A percentile compares a stretch with the other conserved stretches of the same genome.
These are phyloP conservation scores for Illadopsis cleaveri DNA, from an alignment of 2,113 vertebrate genomes.

Conservation along the genomic window DNA sequence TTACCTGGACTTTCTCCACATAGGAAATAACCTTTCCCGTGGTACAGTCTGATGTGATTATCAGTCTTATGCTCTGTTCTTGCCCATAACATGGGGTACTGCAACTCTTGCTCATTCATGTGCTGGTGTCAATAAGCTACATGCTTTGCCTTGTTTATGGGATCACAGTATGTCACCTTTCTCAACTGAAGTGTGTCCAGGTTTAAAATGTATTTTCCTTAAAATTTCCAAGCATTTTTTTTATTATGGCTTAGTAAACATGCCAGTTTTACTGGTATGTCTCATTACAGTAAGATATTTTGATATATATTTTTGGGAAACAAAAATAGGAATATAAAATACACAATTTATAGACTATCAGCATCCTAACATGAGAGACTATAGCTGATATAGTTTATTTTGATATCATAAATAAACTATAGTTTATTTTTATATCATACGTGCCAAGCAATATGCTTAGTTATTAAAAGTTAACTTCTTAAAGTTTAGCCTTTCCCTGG, in stretches of 20 bases:
- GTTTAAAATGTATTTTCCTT: background rate
- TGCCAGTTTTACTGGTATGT: background rate
- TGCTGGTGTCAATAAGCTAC: background rate
- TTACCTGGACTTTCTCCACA: background rate
- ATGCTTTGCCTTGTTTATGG: background rate
- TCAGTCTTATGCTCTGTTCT: background rate
- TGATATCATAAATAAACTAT: background rate
- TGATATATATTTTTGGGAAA: background rate
- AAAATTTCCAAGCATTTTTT: background rate
- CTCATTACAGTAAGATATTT: background rate
- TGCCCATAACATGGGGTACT: background rate
- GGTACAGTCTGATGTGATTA: too few species aligned
- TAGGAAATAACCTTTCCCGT: background rate
- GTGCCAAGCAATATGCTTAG: background rate
- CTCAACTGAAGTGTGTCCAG: rapidly evolving
- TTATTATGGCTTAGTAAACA: background rate
- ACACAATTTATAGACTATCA: background rate
- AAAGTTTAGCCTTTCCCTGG: background rate
- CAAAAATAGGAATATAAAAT: background rate
- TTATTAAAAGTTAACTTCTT: background rate
- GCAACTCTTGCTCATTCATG: rapidly evolving
- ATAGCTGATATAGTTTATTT: background rate
- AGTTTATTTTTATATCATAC: background rate
- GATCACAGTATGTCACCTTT: background rate
- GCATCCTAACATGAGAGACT: background rate